phyloP scores from a whole-genome alignment of 2,888 invertebrate genomes.

The Machimus atricapillus region DNA sequence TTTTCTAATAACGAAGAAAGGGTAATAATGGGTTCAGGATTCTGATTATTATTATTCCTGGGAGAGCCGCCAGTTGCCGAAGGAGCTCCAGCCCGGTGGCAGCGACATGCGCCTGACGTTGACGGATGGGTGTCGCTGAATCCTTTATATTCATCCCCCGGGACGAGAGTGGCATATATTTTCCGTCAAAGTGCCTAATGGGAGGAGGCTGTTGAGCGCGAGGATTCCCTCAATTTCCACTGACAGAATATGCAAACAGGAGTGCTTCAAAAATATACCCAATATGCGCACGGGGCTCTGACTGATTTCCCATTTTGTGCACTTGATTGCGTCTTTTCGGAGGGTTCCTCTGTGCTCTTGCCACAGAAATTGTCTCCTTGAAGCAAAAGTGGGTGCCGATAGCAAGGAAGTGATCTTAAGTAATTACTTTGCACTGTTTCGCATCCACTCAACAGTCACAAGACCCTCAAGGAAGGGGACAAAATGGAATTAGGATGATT shows the following conservation, averaged over 20 bases:
- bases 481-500: neutral
- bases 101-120: conserved; percentile 30
- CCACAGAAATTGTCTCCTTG: neutral
- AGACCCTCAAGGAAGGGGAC: neutral
- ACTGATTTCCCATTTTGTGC: conserved; percentile 18
- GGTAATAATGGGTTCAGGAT: conserved; percentile 17
- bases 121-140: conserved; percentile 20
- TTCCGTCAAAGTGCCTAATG: conserved; percentile 9
- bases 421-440: conserved; percentile 3
- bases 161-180: neutral
- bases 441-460: neutral
- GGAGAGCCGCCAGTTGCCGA: neutral
- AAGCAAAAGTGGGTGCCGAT: neutral
- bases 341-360: neutral
- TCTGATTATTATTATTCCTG: conserved; percentile 17
- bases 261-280: neutral
- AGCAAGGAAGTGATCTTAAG: neutral
- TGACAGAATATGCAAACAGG: conserved; percentile 5
- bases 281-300: neutral
- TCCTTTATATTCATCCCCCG: conserved; percentile 22
- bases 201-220: neutral
- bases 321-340: conserved; percentile 12
- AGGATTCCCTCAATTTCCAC: neutral
- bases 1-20: conserved; percentile 19
- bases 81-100: neutral